Conservation (phyloP, 2,888 invertebrate genomes). For the Caenorhabditis sulstoni region DNA sequence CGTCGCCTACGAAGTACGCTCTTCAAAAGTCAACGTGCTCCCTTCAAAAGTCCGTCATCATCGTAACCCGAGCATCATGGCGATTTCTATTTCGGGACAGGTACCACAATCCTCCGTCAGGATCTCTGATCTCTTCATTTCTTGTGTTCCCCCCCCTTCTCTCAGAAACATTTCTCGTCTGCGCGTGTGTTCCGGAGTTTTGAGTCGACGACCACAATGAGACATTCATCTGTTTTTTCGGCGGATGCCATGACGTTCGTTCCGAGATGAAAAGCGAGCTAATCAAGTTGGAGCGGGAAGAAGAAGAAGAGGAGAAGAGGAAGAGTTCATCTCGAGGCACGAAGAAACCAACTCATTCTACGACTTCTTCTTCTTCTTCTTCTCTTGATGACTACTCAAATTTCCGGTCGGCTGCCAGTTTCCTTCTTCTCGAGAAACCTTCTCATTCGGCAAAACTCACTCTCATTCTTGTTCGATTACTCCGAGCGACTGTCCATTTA, state of each 20-base stretch:
- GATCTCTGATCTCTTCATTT: constrained; percentile 16
- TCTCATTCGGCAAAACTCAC: neutral
- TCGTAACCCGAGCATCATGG: too few relatives aligned
- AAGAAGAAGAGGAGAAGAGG: neutral
- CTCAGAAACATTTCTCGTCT: constrained; percentile 46
- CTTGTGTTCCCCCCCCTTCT: neutral
- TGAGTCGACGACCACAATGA: constrained; percentile 38
- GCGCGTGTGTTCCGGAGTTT: constrained; percentile 41
- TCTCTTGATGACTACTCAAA: constrained; percentile 16
- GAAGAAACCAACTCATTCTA: neutral
- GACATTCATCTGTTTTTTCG: constrained; percentile 33
- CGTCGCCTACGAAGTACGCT: too few relatives aligned
- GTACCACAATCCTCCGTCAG: neutral
- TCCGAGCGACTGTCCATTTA: too few relatives aligned
- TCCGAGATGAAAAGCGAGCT: constrained; percentile 24
- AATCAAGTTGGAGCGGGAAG: constrained; percentile 23
- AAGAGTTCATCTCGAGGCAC: constrained; percentile 17
- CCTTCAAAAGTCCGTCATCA: too few relatives aligned
- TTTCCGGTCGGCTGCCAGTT: constrained; percentile 27
- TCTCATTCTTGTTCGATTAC: constrained; percentile 3
- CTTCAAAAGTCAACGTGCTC: too few relatives aligned
- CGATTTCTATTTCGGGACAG: constrained; percentile 13
- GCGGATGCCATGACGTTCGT: constrained; percentile 46
- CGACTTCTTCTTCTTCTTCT: neutral
- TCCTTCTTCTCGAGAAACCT: constrained; percentile 16